phyloP scores from a whole-genome alignment of 1,140 invertebrate genomes.

The Caenorhabditis briggsae region DNA sequence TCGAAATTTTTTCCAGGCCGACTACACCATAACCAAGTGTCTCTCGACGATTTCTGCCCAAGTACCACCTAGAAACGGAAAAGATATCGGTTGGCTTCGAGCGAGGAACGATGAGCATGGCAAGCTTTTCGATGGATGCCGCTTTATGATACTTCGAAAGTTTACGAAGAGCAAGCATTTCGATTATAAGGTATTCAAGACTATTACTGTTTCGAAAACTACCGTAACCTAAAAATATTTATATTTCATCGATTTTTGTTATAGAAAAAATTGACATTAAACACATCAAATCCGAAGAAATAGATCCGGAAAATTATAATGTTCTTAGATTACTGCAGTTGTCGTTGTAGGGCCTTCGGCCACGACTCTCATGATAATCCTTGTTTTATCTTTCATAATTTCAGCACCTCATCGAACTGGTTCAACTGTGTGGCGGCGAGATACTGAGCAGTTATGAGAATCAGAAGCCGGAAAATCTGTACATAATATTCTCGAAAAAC shows the following conservation, averaged over 20 bases:
- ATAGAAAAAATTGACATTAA: no score
- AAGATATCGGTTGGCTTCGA: conserved; percentile 19
- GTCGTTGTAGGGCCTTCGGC: not conserved
- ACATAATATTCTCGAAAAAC: conserved; percentile 38
- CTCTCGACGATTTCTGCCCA: not conserved
- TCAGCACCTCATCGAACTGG: conserved; percentile 21
- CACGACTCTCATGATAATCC: no score
- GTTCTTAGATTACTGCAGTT: no score
- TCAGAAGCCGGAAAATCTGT: not conserved
- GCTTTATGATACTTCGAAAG: conserved; percentile 32
- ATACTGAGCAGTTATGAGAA: conserved; percentile 26
- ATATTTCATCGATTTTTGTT: no score
- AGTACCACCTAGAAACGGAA: not conserved
- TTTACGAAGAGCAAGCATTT: conserved; percentile 22
- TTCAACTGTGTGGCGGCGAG: conserved; percentile 16
- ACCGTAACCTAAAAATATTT: no score
- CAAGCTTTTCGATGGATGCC: conserved; percentile 13
- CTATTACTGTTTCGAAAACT: no score
- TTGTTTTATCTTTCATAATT: no score
- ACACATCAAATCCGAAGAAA: not conserved
- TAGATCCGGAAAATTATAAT: no score
- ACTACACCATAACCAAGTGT: conserved; percentile 25
- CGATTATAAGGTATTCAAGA: conserved; percentile 11
- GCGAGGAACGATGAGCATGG: conserved; percentile 1
- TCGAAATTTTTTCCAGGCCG: not conserved